Conservation (phyloP, 2,113 vertebrate species). For the Smithornis capensis region DNA sequence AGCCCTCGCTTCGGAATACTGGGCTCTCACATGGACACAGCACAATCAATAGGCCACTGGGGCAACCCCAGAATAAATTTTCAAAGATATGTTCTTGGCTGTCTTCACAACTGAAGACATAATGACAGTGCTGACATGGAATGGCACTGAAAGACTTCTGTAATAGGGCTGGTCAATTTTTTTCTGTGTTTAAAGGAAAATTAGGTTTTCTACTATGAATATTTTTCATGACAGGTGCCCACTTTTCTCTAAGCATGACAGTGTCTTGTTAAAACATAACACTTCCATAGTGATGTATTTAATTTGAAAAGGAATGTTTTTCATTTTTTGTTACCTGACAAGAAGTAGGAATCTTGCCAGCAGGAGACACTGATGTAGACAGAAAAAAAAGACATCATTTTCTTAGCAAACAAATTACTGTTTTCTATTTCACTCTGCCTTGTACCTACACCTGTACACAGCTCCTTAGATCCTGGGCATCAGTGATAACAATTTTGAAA, state of each 20-base stretch:
- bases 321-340: conserved; percentile 21
- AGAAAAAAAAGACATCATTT: neutral
- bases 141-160: conserved; percentile 24
- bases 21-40: neutral
- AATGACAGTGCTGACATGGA: conserved; percentile 54
- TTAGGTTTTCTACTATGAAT: conserved; percentile 26
- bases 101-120: neutral
- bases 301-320: conserved; percentile 35
- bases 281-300: conserved; percentile 16
- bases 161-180: conserved; percentile 20
- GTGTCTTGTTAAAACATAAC: conserved; percentile 33
- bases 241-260: conserved; percentile 29
- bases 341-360: neutral
- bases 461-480: neutral
- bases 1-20: neutral
- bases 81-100: conserved; percentile 9
- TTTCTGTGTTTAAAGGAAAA: conserved; percentile 46
- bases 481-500: neutral
- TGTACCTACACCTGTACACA: neutral
- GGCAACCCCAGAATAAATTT: conserved; percentile 41
- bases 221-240: conserved; percentile 32
- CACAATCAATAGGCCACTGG: conserved; percentile 41
- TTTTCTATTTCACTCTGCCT: neutral
- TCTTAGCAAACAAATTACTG: neutral
- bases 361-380: neutral